Evolutionary conservation across 1,140 invertebrate species (phyloP), one percentile per base, ranked within the genome.

Genomic region (Panagrolaimus sp.): DNA sequence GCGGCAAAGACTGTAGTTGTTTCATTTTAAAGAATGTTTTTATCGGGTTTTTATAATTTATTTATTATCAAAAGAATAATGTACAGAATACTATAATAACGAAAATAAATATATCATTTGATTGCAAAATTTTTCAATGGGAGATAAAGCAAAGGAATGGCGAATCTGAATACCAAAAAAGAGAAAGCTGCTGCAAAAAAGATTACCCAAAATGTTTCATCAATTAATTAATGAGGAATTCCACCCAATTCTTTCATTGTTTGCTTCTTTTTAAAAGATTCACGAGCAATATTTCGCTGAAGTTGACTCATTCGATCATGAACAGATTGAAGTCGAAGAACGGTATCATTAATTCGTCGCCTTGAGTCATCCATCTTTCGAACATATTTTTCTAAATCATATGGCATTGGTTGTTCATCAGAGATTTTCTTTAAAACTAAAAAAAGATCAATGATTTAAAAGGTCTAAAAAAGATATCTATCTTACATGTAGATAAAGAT

Each of bases 301-400:
- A 76, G 48, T 38, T 75, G 71, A 43, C 72, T 63, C 76, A 76
- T 76, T 21, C 76, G 76, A 44, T 75, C 71, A 21, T 76, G 74
- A 21, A 76, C 47, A 32, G 43, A n/a, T 44, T 75, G 67, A 14
- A 76, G 63, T 8, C 74, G 43, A 21, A 43, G 24, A 15, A 15
- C 32, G 24, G 77, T 26, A 28, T 52, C 32, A 14, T 38, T 63
- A 17, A 73, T 75, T 26, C 75, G 64, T 47, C 68, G 66, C 32
- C 71, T 62, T 24, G 73, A 80, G 6, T 77, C 75, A 26, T 77
- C 75, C 45, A 77, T 55, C 62, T 79, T 78, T 17, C 73, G 45
- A 15, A 77, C 75, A 45, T 76, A 79, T 12, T 47, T 46, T 15
- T 79, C 77, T 64, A 77, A 63, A 43, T 78, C 72, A 62, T 66